A percentile compares a stretch with the other conserved stretches of the same genome.
Evolutionary conservation across 2,113 vertebrate genomes (phyloP).

Genomic region (Carollia perspicillata): DNA sequence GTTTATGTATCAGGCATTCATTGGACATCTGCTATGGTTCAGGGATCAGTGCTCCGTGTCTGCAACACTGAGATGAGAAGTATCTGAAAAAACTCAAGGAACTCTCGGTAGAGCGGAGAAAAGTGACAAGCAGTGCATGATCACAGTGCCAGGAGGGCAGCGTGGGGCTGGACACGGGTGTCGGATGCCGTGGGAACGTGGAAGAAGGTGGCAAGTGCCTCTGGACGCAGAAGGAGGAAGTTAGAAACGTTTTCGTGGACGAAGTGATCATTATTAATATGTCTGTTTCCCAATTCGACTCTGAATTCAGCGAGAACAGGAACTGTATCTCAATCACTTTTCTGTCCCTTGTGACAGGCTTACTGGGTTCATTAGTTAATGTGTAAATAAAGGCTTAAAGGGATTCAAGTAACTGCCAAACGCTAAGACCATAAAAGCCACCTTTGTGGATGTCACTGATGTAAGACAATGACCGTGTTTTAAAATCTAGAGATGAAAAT

Average conservation of each 20-base stretch:
- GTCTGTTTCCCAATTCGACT: neutral
- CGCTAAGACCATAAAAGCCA: neutral
- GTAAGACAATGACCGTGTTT: neutral
- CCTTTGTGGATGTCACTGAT: neutral
- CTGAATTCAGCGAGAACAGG: neutral
- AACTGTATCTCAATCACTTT: neutral
- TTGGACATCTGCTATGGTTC: neutral
- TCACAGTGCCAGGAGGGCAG: neutral
- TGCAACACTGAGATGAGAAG: neutral
- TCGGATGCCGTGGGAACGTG: neutral
- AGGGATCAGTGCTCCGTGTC: neutral
- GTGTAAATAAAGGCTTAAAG: neutral
- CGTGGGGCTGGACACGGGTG: accelerated
- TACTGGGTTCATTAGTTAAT: neutral
- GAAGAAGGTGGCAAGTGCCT: neutral
- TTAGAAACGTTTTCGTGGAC: neutral
- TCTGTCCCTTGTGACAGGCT: neutral
- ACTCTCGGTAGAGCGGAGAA: neutral
- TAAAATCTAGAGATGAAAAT: neutral
- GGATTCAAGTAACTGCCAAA: neutral
- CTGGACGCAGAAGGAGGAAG: neutral
- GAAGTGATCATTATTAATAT: neutral
- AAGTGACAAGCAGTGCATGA: neutral
- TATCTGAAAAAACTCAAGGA: neutral
- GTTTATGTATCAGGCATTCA: neutral